Evolutionary conservation across 1,140 invertebrate genomes (phyloP).

Genomic region (Cataglyphis hispanica): DNA sequence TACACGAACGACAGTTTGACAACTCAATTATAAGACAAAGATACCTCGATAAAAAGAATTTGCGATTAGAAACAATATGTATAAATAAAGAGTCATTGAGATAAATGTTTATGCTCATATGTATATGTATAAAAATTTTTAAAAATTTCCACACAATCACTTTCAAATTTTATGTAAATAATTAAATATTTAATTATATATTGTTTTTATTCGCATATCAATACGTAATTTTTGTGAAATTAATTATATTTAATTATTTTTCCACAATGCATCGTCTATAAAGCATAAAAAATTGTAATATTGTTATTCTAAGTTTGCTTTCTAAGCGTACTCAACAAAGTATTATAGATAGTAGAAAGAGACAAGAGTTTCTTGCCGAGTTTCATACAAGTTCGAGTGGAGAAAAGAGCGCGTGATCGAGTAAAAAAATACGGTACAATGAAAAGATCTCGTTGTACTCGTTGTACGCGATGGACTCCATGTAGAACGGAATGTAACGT

Average conservation of each 20-base stretch:
- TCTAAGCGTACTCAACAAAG: background rate
- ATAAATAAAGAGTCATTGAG: background rate
- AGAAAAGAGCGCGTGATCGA: conserved; percentile 8
- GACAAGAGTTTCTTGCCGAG: background rate
- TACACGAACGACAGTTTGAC: conserved; percentile 35
- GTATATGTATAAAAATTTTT: background rate
- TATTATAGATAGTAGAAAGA: background rate
- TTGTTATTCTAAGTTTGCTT: background rate
- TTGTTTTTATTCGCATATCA: background rate
- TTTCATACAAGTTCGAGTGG: background rate
- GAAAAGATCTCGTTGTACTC: conserved; percentile 67
- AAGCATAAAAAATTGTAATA: background rate
- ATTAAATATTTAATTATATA: background rate
- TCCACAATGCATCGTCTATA: background rate
- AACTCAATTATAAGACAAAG: conserved; percentile 69
- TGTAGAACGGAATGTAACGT: conserved; percentile 76
- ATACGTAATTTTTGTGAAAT: background rate
- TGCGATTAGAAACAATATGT: conserved; percentile 5
- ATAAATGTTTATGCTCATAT: background rate
- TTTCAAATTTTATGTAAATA: background rate
- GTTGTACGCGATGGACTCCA: conserved; percentile 65
- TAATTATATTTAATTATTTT: conserved; percentile 12
- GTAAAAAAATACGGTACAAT: conserved; percentile 53
- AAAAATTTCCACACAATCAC: background rate
- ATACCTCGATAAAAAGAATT: conserved; percentile 48